Conservation (phyloP, 1,140 invertebrate genomes). For the Carposina sasakii region DNA sequence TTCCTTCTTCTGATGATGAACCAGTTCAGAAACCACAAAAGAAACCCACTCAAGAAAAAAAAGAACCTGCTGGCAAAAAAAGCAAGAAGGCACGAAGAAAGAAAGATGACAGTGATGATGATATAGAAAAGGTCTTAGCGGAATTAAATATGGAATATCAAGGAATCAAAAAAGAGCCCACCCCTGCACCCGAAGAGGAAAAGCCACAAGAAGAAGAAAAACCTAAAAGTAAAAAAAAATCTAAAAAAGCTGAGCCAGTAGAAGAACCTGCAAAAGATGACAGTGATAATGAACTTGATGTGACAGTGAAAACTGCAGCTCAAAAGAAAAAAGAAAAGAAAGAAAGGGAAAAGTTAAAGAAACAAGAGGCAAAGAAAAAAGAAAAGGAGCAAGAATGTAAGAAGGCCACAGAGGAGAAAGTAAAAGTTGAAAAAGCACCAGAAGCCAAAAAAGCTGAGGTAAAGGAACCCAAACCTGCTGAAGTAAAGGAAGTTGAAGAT, state of each 20-base stretch:
- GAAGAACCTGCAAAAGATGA: constrained; percentile 66
- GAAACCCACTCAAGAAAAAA: constrained; percentile 71
- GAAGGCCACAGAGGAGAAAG: constrained; percentile 39
- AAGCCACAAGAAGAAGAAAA: constrained; percentile 71
- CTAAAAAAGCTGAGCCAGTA: constrained; percentile 62
- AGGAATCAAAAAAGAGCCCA: constrained; percentile 71
- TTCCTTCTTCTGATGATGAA: constrained; percentile 68
- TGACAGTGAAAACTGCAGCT: constrained; percentile 85
- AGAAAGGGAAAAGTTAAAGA: constrained; percentile 86
- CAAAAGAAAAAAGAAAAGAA: constrained; percentile 92
- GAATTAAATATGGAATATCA: constrained; percentile 86
- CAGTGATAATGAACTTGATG: constrained; percentile 73
- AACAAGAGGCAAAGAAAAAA: constrained; percentile 76
- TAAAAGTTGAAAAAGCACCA: constrained; percentile 35
- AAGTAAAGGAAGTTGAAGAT: constrained; percentile 42
- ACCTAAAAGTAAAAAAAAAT: constrained; percentile 53
- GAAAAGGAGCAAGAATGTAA: constrained; percentile 62
- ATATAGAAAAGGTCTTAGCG: constrained; percentile 88
- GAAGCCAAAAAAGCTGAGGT: no score
- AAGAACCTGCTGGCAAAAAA: constrained; percentile 76
- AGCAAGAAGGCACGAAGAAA: constrained; percentile 82
- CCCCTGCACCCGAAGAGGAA: constrained; percentile 46
- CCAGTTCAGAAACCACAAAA: constrained; percentile 57
- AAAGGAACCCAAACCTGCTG: constrained; percentile 29
- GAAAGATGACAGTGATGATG: constrained; percentile 86